Evolutionary conservation across 2,888 invertebrate genomes (phyloP), one percentile per base, ranked within the genome.

Genomic region (Steinernema carpocapsae): DNA sequence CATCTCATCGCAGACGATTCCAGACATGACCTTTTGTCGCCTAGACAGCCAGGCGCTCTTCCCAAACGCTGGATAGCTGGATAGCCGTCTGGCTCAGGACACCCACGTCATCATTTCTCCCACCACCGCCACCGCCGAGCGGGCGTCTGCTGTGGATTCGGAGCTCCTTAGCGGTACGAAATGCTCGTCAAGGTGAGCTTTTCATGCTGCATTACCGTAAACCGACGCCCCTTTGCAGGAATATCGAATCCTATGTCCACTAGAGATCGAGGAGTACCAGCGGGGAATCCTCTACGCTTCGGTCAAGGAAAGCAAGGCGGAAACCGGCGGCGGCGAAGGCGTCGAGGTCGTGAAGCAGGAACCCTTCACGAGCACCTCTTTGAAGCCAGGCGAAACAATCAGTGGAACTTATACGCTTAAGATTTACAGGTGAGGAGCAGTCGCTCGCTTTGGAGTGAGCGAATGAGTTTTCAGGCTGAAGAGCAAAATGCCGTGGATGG

Each of bases 281-380:
- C 74, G 78, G 0, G 84, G 83, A 0, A 81, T 83, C 12, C 78
- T 83, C 17, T 84, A 78, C 72, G 78, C 81, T 12, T 79, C 82
- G n/a, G 79, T 80, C 6, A 80, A 83, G 43, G 77, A 79, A 59
- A 80, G 80, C 71, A 80, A 82, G 43, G 76, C 77, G 72, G 83
- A 84, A 56, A 84, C 84, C 0, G 84, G 84, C 51, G 84, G 84
- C 19, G 84, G 84, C 6, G 83, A 84, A 72, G 84, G 84, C 26
- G 82, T 80, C 19, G 81, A 84, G 77, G 48, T 84, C 24, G 32
- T 83, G 14, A 75, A 79, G 32, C 80, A 83, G 72, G 78, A 79
- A 48, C 77, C 82, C 7, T 84, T 84, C 76, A 75, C 72, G 17
- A 81, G 80, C 43, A 72, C 76, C 52, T 73, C 72, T 0, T 42